phyloP scores from a whole-genome alignment of 2,113 vertebrate genomes.

The Empidonax traillii region DNA sequence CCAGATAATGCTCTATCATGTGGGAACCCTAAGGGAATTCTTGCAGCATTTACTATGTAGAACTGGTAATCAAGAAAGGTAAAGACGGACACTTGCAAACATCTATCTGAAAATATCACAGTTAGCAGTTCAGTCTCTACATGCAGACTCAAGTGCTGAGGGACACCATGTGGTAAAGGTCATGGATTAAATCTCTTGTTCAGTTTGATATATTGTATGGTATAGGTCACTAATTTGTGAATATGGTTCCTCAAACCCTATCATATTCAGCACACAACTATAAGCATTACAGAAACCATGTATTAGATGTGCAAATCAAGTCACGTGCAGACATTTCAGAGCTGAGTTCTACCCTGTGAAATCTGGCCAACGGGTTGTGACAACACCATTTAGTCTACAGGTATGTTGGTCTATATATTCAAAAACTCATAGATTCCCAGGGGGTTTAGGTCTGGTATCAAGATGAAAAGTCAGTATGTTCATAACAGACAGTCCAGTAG shows the following conservation, averaged over 20 bases:
- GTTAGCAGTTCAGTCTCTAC: background rate
- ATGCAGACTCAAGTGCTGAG: background rate
- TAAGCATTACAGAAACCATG: background rate
- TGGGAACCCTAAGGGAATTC: background rate
- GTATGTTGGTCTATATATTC: background rate
- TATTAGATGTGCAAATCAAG: background rate
- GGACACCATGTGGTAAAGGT: background rate
- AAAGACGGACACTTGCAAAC: background rate
- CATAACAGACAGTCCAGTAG: background rate
- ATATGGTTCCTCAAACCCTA: background rate
- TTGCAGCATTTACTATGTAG: background rate
- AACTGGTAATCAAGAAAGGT: background rate
- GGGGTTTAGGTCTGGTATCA: background rate
- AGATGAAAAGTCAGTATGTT: background rate
- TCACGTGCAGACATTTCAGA: background rate
- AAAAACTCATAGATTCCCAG: background rate
- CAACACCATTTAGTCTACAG: background rate
- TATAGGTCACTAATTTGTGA: background rate
- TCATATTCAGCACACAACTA: background rate
- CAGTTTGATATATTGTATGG: background rate
- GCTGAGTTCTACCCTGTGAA: background rate
- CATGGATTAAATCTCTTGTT: background rate
- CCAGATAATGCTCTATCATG: background rate
- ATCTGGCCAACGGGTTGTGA: background rate
- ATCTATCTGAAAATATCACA: background rate